These are phyloP conservation scores for Cecidostiba fungosa DNA, from an alignment of 2,888 invertebrate genomes.

Conservation along the genomic window DNA sequence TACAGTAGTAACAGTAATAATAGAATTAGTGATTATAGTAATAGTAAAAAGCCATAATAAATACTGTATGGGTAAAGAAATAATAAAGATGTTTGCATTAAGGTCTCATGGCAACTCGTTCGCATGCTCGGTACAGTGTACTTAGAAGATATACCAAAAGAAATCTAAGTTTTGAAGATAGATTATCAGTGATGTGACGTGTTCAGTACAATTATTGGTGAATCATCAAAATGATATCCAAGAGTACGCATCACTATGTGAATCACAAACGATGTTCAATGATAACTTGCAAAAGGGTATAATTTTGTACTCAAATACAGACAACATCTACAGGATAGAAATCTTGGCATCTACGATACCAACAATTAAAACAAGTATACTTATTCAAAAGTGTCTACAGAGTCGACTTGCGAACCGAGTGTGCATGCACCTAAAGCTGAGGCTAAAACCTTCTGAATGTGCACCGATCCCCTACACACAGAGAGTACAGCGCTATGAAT, in stretches of 20 bases:
- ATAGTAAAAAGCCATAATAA: constrained; percentile 38
- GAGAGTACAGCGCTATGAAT: background rate
- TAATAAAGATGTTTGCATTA: constrained; percentile 24
- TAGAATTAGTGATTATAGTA: background rate
- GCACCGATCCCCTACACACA: background rate
- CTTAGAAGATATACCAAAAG: constrained; percentile 41
- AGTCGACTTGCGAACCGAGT: background rate
- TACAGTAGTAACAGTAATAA: background rate
- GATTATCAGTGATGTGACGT: background rate
- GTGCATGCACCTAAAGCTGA: background rate
- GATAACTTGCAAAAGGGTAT: background rate
- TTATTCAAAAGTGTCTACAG: background rate
- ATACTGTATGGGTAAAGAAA: background rate
- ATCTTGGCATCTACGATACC: background rate
- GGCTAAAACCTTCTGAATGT: background rate
- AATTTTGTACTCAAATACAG: background rate
- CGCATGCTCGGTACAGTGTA: constrained; percentile 37
- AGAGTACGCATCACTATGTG: background rate
- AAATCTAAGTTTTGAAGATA: background rate
- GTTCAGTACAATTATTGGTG: background rate
- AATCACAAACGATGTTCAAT: background rate
- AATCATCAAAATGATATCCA: background rate
- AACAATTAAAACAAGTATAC: background rate
- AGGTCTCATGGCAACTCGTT: constrained; percentile 21
- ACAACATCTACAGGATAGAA: constrained; percentile 10